Conservation (phyloP, 2,888 invertebrate species). For the Schrankia costaestrigalis region DNA sequence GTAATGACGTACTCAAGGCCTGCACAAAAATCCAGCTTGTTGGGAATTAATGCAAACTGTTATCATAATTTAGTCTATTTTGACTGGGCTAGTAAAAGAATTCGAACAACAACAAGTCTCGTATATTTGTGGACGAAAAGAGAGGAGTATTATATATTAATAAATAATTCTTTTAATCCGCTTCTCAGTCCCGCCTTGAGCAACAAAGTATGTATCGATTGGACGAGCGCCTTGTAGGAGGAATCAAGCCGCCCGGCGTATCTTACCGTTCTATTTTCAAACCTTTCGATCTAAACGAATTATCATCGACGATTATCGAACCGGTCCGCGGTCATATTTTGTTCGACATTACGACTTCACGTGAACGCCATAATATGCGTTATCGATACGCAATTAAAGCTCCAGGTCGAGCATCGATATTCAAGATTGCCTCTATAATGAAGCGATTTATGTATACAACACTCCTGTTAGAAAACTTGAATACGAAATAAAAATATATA, state of each 20-base stretch:
- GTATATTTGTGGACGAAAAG: slow-evolving; percentile 27
- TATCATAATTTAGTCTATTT: too few relatives aligned
- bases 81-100: slow-evolving; percentile 4
- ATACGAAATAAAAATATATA: slow-evolving; percentile 9
- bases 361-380: slow-evolving; percentile 16
- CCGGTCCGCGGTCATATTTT: slow-evolving; percentile 41
- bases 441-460: slow-evolving; percentile 31
- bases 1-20: too few relatives aligned
- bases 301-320: slow-evolving; percentile 42
- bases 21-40: too few relatives aligned
- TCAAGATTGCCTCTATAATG: slow-evolving; percentile 23
- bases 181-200: slow-evolving; percentile 37
- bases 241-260: slow-evolving; percentile 33
- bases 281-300: slow-evolving; percentile 46
- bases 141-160: slow-evolving; percentile 33
- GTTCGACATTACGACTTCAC: slow-evolving; percentile 29
- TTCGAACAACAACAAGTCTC: slow-evolving; percentile 15
- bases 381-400: slow-evolving; percentile 31
- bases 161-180: slow-evolving; percentile 40
- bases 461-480: slow-evolving; percentile 8
- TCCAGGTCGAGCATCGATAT: slow-evolving; percentile 16
- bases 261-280: slow-evolving; percentile 54
- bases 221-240: slow-evolving; percentile 41
- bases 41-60: too few relatives aligned
- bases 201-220: slow-evolving; percentile 66